These are phyloP conservation scores for Melanostoma scalare DNA, from an alignment of 2,888 invertebrate genomes.

Conservation along the genomic window DNA sequence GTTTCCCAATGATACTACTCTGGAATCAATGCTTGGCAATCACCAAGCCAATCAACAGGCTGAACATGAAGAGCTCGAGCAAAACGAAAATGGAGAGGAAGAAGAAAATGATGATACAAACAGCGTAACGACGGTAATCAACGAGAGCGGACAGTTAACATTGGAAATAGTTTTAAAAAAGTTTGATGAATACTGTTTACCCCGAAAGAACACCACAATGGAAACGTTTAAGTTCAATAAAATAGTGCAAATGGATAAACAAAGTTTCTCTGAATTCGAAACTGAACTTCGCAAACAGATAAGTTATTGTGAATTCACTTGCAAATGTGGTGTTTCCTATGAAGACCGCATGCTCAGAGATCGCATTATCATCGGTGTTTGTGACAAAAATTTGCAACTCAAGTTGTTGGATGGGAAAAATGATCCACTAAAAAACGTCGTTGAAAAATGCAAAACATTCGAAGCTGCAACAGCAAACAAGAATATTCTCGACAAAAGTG, in stretches of 20 bases:
- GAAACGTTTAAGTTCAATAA: slow-evolving; percentile 65
- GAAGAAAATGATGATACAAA: neutral
- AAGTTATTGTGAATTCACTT: slow-evolving; percentile 50
- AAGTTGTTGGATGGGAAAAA: too few relatives aligned
- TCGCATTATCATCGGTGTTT: too few relatives aligned
- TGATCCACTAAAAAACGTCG: neutral
- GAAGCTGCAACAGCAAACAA: slow-evolving; percentile 47
- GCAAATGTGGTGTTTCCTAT: slow-evolving; percentile 35
- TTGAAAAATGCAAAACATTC: slow-evolving; percentile 36
- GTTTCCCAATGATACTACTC: slow-evolving; percentile 51
- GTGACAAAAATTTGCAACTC: too few relatives aligned
- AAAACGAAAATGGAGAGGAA: neutral
- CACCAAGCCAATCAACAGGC: neutral
- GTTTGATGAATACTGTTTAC: slow-evolving; percentile 48
- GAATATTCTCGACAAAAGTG: slow-evolving; percentile 19
- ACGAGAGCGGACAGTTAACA: slow-evolving; percentile 2
- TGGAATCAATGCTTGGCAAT: slow-evolving; percentile 20
- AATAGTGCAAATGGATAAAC: slow-evolving; percentile 57
- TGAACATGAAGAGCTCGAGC: neutral
- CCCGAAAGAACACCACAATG: slow-evolving; percentile 41
- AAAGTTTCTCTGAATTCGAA: slow-evolving; percentile 61
- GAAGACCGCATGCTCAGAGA: neutral
- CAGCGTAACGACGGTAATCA: too few relatives aligned
- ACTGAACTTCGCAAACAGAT: slow-evolving; percentile 57
- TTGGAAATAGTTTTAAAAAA: slow-evolving; percentile 16